Evolutionary conservation across 2,888 invertebrate species (phyloP), one percentile per base, ranked within the genome.

Genomic region (Cerceris rybyensis): DNA sequence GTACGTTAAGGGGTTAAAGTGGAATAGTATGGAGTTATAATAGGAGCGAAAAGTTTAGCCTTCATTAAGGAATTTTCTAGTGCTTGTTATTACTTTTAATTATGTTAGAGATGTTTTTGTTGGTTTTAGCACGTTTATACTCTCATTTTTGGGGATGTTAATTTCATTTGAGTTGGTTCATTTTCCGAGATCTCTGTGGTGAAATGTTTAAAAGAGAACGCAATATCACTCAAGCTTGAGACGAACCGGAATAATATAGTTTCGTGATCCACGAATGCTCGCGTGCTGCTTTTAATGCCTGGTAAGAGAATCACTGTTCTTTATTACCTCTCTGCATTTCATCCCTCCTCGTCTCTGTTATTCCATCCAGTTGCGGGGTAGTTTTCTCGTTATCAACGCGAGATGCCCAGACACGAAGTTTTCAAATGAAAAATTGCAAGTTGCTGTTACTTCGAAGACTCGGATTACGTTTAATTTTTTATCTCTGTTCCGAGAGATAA

Each of bases 231-330:
- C 64, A 49, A 63, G 49, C 60, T 69, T 59, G 42, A 16, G 57
- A 43, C 0, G 41, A 55, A 66, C 55, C 4, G 39, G 64, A 70
- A 73, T 66, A 69, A 66, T 52, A 64, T 66, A 78, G 67, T 59
- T 75, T 73, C 82, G 73, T 82, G 78, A 80, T 70, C 63, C 67
- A 64, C 57, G 75, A 74, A 61, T 63, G 72, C 59, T 84, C 73
- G 80, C 84, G 78, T 84, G 84, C 61, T 17, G 57, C 59, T 82
- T 81, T 82, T 80, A 84, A 84, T 84, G 74, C 74, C 52, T 52
- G 46, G 46, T 39, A 67, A 74, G 81, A 80, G 81, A 75, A 80
- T 82, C 82, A 72, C 71, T 70, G 68, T 75, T 80, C 74, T 78
- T 80, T 84, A 74, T 81, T 78, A 70, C 65, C 59, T 65, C 61